Percentiles rank a stretch among this genome's conserved stretches.
phyloP scores from a whole-genome alignment of 2,113 vertebrate species.

The Rhipidura dahli region DNA sequence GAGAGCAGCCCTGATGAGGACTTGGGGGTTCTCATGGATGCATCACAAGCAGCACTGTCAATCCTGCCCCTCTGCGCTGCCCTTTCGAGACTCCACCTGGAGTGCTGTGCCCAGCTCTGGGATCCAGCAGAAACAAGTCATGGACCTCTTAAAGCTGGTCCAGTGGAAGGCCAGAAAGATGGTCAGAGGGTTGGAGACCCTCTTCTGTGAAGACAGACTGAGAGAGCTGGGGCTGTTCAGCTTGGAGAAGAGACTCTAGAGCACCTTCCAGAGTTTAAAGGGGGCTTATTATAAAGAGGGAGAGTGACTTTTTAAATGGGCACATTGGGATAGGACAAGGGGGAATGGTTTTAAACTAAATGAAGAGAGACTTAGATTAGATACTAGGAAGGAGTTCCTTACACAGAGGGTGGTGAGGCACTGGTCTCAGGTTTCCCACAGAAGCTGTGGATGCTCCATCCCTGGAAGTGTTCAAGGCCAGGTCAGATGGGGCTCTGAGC shows the following conservation, averaged over 20 bases:
- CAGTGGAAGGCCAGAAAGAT: not conserved
- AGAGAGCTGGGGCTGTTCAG: not conserved
- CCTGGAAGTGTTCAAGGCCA: not conserved
- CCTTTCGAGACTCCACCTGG: not conserved
- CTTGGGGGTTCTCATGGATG: not conserved
- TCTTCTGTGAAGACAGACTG: not conserved
- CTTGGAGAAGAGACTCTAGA: not conserved
- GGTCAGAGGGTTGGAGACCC: not conserved
- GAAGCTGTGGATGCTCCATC: not conserved
- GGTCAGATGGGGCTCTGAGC: not conserved
- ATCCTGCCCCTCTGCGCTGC: not conserved
- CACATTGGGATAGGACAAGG: not conserved
- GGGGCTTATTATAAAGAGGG: not conserved
- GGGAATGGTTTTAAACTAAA: not conserved
- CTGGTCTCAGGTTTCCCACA: not conserved
- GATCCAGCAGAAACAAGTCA: not conserved
- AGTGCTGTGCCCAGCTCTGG: not conserved
- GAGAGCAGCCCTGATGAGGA: not conserved
- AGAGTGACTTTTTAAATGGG: not conserved
- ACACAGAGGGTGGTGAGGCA: not conserved
- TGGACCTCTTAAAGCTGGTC: accelerated
- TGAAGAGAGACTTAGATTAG: not conserved
- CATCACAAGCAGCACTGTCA: not conserved
- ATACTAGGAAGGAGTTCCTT: not conserved
- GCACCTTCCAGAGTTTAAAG: not conserved